Base-by-base conservation (phyloP, 1,140 invertebrate genomes). In the Dysdera silvatica region DNA sequence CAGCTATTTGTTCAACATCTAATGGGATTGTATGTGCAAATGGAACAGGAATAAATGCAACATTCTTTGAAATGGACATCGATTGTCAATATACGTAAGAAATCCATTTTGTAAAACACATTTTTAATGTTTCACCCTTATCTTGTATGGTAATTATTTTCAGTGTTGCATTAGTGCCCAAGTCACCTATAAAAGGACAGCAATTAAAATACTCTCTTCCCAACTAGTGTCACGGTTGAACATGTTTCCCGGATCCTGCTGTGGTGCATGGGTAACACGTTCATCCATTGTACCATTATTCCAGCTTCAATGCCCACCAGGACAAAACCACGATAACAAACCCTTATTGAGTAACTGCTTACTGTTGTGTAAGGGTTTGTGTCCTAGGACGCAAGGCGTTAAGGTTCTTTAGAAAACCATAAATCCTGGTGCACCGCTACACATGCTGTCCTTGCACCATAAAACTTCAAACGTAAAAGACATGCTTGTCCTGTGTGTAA, bases 231-330 rank as follows among this genome's bases (percentile, higher is more conserved):
- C 95, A 2, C 87, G 98, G 45, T 98, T 98, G 72, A 72, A 83
- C 20, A 94, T 94, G 28, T 95, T 95, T 89, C 94, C 98, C 80
- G 95, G 95, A 98, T 77, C 90, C 91, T 49, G 95, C 91, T 23
- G 84, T 98, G 65, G 78, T n/a, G n/a, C n/a, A n/a, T n/a, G n/a
- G n/a, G n/a, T n/a, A n/a, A n/a, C n/a, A n/a, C n/a, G n/a, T n/a
- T n/a, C n/a, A n/a, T n/a, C n/a, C n/a, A n/a, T n/a, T n/a, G n/a
- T n/a, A n/a, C n/a, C n/a, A n/a, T n/a, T n/a, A n/a, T n/a, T n/a
- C n/a, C n/a, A n/a, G n/a, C n/a, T n/a, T n/a, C n/a, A n/a, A n/a
- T n/a, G n/a, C n/a, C n/a, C n/a, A n/a, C n/a, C n/a, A n/a, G n/a
- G n/a, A n/a, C n/a, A n/a, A n/a, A n/a, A n/a, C n/a, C n/a, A n/a